Conservation (phyloP, 2,113 vertebrate species). For the Cololabis saira region DNA sequence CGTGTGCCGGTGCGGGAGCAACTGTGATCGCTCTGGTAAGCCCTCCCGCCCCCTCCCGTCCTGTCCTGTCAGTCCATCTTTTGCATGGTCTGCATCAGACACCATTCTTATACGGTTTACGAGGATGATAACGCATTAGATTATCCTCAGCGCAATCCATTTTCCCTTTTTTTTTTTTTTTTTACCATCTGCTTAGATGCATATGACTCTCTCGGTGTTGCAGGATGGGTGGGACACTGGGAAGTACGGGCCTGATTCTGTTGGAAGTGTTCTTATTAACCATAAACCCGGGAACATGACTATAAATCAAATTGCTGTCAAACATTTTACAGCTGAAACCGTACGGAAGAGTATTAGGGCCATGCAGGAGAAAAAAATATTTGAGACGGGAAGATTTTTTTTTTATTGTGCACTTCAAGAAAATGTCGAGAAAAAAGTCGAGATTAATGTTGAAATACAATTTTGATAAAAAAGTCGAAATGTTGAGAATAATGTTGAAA, state of each 20-base stretch:
- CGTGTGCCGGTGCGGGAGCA: conserved; percentile 96
- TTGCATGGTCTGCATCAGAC: conserved; percentile 56
- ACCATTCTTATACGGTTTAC: conserved; percentile 61
- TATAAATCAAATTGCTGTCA: neutral
- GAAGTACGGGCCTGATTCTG: conserved; percentile 2
- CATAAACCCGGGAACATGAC: neutral
- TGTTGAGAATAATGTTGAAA: too few relatives aligned
- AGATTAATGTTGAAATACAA: too few relatives aligned
- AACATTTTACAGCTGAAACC: conserved; percentile 39
- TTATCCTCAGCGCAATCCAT: conserved; percentile 49
- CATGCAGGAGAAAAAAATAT: too few relatives aligned
- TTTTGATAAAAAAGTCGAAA: too few relatives aligned
- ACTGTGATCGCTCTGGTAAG: conserved; percentile 98
- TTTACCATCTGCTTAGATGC: conserved; percentile 64
- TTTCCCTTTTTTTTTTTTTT: too few relatives aligned
- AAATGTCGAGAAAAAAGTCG: too few relatives aligned
- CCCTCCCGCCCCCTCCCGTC: conserved; percentile 37
- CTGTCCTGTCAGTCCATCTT: conserved; percentile 47
- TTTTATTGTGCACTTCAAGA: too few relatives aligned
- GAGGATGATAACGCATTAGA: conserved; percentile 28
- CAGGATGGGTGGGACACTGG: neutral
- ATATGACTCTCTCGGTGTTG: conserved; percentile 36
- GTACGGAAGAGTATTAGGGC: too few relatives aligned
- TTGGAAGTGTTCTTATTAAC: neutral
- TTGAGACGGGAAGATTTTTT: too few relatives aligned